phyloP scores from a whole-genome alignment of 2,888 invertebrate genomes.

The Rotaria sp. region DNA sequence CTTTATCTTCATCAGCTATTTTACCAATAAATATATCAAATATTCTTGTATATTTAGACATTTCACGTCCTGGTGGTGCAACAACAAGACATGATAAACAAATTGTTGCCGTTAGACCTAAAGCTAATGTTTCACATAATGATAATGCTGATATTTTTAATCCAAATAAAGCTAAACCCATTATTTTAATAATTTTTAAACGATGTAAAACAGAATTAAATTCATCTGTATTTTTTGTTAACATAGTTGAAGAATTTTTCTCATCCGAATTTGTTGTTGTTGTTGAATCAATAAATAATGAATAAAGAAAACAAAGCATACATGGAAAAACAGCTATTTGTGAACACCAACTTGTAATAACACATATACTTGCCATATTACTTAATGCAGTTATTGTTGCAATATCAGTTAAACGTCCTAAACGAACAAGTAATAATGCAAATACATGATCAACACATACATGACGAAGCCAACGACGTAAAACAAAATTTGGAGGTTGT shows the following conservation, averaged over 20 bases:
- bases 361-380: neutral
- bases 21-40: neutral
- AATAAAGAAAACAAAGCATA: neutral
- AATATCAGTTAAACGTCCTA: too few species aligned
- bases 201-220: neutral
- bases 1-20: neutral
- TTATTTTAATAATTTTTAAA: neutral
- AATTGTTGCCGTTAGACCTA: neutral
- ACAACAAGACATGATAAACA: neutral
- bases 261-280: too few species aligned
- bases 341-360: neutral
- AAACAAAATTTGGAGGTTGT: neutral
- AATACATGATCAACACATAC: neutral
- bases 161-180: conserved; percentile 1
- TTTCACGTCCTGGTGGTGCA: neutral
- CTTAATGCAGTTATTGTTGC: too few species aligned
- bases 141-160: neutral
- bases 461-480: conserved; percentile 11
- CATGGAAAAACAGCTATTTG: neutral
- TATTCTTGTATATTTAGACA: neutral
- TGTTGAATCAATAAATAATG: neutral
- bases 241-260: too few species aligned
- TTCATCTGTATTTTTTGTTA: too few species aligned
- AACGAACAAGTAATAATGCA: too few species aligned
- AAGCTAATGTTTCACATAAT: neutral